Evolutionary conservation across 2,113 vertebrate species (phyloP).

Genomic region (Lates calcarifer): DNA sequence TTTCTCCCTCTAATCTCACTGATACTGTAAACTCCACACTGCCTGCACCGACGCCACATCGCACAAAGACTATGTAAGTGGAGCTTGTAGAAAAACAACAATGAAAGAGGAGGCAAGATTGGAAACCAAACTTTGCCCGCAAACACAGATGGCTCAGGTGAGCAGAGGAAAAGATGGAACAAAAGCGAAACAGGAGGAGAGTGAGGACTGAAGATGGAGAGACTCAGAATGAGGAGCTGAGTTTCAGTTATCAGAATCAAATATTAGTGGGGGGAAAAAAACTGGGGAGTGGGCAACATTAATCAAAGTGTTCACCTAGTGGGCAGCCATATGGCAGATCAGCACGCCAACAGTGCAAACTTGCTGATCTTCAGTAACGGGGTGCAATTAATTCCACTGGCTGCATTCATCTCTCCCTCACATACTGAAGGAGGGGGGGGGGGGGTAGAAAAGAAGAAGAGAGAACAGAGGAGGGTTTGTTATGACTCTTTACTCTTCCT

Average conservation of each 20-base stretch:
- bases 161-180: slow-evolving; percentile 13
- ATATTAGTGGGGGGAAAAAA: slow-evolving; percentile 92
- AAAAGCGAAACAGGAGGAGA: slow-evolving; percentile 23
- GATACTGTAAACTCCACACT: slow-evolving; percentile 46
- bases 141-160: slow-evolving; percentile 51
- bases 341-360: slow-evolving; percentile 99
- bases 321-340: slow-evolving; percentile 99
- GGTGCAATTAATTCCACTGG: slow-evolving; percentile 99
- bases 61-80: slow-evolving; percentile 37
- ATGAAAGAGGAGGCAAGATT: background rate
- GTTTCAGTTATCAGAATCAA: slow-evolving; percentile 89
- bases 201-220: slow-evolving; percentile 26
- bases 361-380: slow-evolving; percentile 99
- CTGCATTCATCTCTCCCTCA: slow-evolving; percentile 98
- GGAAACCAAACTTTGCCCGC: slow-evolving; percentile 37
- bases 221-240: slow-evolving; percentile 56
- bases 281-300: slow-evolving; percentile 95
- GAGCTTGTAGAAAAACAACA: slow-evolving; percentile 48
- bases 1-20: slow-evolving; percentile 58
- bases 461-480: slow-evolving; percentile 90
- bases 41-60: slow-evolving; percentile 14
- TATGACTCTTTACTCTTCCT: slow-evolving; percentile 90
- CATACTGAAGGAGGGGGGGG: slow-evolving; percentile 86
- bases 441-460: slow-evolving; percentile 65
- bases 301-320: slow-evolving; percentile 99